Evolutionary conservation across 2,888 invertebrate species (phyloP).

Genomic region (Arrhopalites spinosus): DNA sequence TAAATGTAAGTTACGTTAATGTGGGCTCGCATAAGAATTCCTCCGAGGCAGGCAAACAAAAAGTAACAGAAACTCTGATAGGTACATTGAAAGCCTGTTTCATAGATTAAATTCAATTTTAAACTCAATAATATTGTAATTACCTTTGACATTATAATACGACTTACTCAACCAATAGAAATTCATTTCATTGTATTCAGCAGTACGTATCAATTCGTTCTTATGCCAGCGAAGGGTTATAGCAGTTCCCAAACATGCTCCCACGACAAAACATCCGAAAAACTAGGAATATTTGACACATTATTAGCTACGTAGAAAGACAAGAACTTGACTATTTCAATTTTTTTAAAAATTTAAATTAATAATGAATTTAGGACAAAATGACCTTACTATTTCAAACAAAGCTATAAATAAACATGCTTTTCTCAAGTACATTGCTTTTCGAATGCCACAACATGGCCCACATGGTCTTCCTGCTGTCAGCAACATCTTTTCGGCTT

Average conservation of each 20-base stretch:
- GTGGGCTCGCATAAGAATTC: not conserved
- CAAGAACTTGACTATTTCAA: too few relatives aligned
- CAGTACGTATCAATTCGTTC: too few relatives aligned
- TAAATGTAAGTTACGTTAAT: not conserved
- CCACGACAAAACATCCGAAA: not conserved
- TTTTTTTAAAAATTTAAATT: too few relatives aligned
- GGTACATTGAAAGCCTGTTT: not conserved
- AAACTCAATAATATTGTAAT: too few relatives aligned
- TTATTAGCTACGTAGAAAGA: too few relatives aligned
- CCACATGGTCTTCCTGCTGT: conserved; percentile 22
- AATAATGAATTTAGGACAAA: too few relatives aligned
- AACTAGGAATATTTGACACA: too few relatives aligned
- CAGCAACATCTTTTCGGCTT: not conserved
- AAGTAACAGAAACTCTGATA: conserved; percentile 10
- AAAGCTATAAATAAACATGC: not conserved
- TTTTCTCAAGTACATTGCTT: not conserved
- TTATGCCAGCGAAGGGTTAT: too few relatives aligned
- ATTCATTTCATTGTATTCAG: too few relatives aligned
- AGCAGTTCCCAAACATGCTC: not conserved
- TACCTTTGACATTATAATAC: too few relatives aligned
- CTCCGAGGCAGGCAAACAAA: not conserved
- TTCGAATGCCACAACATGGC: conserved; percentile 6
- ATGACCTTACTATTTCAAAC: conserved; percentile 26
- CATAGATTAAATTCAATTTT: not conserved
- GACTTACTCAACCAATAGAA: too few relatives aligned